phyloP scores from a whole-genome alignment of 2,797 vertebrate species.

The Siniperca undulata region DNA sequence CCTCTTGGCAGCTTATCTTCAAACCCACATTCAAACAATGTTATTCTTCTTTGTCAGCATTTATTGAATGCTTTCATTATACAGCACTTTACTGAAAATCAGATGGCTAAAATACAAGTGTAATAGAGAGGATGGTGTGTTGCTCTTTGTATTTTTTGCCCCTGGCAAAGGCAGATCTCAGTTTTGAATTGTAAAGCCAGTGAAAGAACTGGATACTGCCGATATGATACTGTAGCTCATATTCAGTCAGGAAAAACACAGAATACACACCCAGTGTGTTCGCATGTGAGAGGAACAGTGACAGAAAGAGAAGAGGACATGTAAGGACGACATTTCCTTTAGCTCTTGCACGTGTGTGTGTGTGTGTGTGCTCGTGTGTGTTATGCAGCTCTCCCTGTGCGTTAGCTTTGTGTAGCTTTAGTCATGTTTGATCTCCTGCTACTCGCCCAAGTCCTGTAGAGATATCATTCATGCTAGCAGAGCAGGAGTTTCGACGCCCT shows the following conservation, averaged over 20 bases:
- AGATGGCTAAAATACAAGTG: slow-evolving; percentile 29
- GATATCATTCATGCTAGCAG: slow-evolving; percentile 46
- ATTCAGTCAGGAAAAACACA: slow-evolving; percentile 16
- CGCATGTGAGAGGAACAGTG: slow-evolving; percentile 15
- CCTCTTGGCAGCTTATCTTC: slow-evolving; percentile 49
- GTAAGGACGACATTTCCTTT: slow-evolving; percentile 12
- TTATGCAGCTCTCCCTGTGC: background rate
- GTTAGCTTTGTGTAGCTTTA: background rate
- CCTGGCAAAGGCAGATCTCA: slow-evolving; percentile 46
- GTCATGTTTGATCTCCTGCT: slow-evolving; percentile 20
- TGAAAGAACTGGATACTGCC: slow-evolving; percentile 37
- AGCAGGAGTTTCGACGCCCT: background rate
- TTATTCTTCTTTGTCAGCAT: slow-evolving; percentile 38
- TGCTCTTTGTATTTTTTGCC: slow-evolving; percentile 16
- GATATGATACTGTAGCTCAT: slow-evolving; percentile 37
- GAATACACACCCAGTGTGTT: slow-evolving; percentile 9
- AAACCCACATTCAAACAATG: slow-evolving; percentile 42
- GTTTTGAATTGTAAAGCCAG: slow-evolving; percentile 34
- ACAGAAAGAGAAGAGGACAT: background rate
- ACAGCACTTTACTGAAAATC: slow-evolving; percentile 30
- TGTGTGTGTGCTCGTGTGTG: slow-evolving; percentile 20
- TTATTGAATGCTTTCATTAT: slow-evolving; percentile 52
- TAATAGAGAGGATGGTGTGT: slow-evolving; percentile 31
- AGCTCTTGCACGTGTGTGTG: background rate
- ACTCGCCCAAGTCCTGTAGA: slow-evolving; percentile 27